These are phyloP conservation scores for Zootermopsis nevadensis DNA, from an alignment of 2,888 invertebrate genomes.

Conservation along the genomic window DNA sequence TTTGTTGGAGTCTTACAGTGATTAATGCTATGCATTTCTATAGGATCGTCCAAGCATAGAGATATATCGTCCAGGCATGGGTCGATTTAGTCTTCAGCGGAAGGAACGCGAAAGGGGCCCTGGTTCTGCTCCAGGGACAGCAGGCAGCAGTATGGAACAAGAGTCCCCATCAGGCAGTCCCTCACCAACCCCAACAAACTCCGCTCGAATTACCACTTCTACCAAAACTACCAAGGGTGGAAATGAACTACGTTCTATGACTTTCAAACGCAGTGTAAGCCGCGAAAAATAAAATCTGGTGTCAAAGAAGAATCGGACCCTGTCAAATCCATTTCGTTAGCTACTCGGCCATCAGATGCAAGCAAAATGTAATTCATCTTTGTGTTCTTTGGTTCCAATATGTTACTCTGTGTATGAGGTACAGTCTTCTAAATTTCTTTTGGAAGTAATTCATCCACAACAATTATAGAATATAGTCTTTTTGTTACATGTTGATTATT, in stretches of 20 bases:
- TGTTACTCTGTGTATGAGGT: background rate
- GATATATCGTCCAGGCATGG: slow-evolving; percentile 91
- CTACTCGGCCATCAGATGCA: background rate
- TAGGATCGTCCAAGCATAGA: slow-evolving; percentile 90
- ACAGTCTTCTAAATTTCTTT: background rate
- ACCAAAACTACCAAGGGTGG: slow-evolving; percentile 10
- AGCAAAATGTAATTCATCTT: background rate
- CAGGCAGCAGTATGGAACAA: slow-evolving; percentile 55
- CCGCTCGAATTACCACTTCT: slow-evolving; percentile 11
- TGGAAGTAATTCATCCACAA: background rate
- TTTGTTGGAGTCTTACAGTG: background rate
- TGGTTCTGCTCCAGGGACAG: slow-evolving; percentile 54
- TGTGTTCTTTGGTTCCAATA: background rate
- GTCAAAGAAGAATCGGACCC: background rate
- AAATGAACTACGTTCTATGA: slow-evolving; percentile 44
- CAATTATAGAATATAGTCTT: background rate
- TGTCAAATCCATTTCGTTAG: background rate
- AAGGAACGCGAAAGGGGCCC: slow-evolving; percentile 66
- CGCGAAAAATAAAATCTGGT: slow-evolving; percentile 45
- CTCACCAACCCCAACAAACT: slow-evolving; percentile 52
- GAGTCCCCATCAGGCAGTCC: slow-evolving; percentile 56
- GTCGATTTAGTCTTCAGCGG: slow-evolving; percentile 78
- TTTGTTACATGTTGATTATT: background rate
- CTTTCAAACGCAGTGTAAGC: slow-evolving; percentile 49
- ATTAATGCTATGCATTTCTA: slow-evolving; percentile 46